Percentiles rank a stretch among this genome's conserved stretches.
Evolutionary conservation across 2,888 invertebrate genomes (phyloP).

Genomic region (Hirtodrosophila alboralis): DNA sequence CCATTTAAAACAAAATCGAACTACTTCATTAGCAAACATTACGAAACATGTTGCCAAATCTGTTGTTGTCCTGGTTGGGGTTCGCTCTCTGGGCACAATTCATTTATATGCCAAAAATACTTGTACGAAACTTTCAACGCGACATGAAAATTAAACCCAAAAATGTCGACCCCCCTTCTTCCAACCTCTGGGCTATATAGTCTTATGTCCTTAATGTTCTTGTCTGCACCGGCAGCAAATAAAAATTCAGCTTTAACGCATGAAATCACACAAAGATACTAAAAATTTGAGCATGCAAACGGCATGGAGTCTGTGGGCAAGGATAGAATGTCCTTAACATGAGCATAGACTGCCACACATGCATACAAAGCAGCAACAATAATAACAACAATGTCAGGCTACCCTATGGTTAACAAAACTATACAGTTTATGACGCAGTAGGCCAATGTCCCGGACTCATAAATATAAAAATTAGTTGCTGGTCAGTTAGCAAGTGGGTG

Average conservation of each 20-base stretch:
- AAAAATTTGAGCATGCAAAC: slow-evolving; percentile 74
- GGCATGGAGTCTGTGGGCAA: slow-evolving; percentile 56
- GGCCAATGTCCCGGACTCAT: slow-evolving; percentile 72
- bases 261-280: slow-evolving; percentile 79
- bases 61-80: background rate
- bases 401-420: slow-evolving; percentile 62
- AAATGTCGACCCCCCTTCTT: no score
- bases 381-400: slow-evolving; percentile 27
- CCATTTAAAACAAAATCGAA: slow-evolving; percentile 66
- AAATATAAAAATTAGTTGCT: slow-evolving; percentile 83
- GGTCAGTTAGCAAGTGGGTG: slow-evolving; percentile 80
- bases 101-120: slow-evolving; percentile 74
- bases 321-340: slow-evolving; percentile 46
- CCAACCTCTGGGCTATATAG: no score
- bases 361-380: slow-evolving; percentile 51
- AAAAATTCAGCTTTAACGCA: slow-evolving; percentile 77
- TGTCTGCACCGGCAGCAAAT: slow-evolving; percentile 56
- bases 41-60: slow-evolving; percentile 38
- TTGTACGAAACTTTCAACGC: slow-evolving; percentile 68
- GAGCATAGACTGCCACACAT: slow-evolving; percentile 36
- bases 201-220: slow-evolving; percentile 39
- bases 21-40: slow-evolving; percentile 72
- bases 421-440: slow-evolving; percentile 77
- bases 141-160: slow-evolving; percentile 71
- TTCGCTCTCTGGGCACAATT: slow-evolving; percentile 48